Percentiles rank a stretch among this genome's conserved stretches.
phyloP scores from a whole-genome alignment of 2,888 invertebrate genomes.

The Eretmocerus hayati region DNA sequence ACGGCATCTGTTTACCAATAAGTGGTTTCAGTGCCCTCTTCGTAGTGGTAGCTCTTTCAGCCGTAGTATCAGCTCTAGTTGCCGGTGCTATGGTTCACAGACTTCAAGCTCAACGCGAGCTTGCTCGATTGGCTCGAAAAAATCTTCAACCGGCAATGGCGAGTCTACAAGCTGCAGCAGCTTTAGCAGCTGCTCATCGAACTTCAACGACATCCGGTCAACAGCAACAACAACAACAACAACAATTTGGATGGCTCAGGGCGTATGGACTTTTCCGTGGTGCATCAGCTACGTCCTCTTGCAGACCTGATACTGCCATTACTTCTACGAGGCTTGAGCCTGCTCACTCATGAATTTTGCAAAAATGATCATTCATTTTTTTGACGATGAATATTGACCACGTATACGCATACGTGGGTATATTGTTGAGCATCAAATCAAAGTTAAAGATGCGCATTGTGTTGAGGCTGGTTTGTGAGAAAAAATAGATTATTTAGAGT shows the following conservation, averaged over 20 bases:
- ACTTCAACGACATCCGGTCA: slow-evolving; percentile 21
- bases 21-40: slow-evolving; percentile 84
- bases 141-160: slow-evolving; percentile 18
- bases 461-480: too few species aligned
- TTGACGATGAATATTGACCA: too few species aligned
- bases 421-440: too few species aligned
- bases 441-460: too few species aligned
- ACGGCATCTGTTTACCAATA: slow-evolving; percentile 85
- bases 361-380: too few species aligned
- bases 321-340: too few species aligned
- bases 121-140: slow-evolving; percentile 46
- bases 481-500: too few species aligned
- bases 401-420: too few species aligned
- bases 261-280: slow-evolving; percentile 38
- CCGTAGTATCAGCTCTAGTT: slow-evolving; percentile 78
- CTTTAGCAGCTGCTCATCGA: not conserved
- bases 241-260: slow-evolving; percentile 33
- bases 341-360: too few species aligned
- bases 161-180: not conserved
- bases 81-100: slow-evolving; percentile 76
- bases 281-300: too few species aligned
- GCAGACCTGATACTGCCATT: too few species aligned
- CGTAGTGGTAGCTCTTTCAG: slow-evolving; percentile 78
- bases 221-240: slow-evolving; percentile 30
- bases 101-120: slow-evolving; percentile 69